These are phyloP conservation scores for Lutjanus erythropterus DNA, from an alignment of 2,113 vertebrate species.

Conservation along the genomic window DNA sequence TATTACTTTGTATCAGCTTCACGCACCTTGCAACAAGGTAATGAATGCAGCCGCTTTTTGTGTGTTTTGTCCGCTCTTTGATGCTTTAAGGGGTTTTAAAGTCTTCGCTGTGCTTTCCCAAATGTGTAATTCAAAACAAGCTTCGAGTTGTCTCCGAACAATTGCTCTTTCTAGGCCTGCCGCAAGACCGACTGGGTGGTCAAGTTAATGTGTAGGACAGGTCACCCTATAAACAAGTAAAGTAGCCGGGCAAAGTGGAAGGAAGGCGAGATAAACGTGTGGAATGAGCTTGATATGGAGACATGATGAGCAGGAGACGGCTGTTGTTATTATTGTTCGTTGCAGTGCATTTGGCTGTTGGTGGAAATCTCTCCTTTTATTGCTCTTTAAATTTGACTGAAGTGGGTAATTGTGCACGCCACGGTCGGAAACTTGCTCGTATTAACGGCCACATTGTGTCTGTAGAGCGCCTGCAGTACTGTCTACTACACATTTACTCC, in stretches of 20 bases:
- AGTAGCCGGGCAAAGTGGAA: conserved; percentile 3
- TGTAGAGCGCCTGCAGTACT: conserved; percentile 12
- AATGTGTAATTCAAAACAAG: conserved; percentile 62
- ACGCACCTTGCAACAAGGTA: conserved; percentile 70
- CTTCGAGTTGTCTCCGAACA: conserved; percentile 69
- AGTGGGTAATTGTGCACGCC: conserved; percentile 7
- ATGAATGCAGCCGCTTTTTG: background rate
- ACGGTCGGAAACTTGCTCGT: background rate
- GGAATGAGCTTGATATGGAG: conserved; percentile 1
- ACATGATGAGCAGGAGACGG: conserved; percentile 17
- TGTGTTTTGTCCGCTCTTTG: background rate
- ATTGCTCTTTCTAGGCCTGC: conserved; percentile 57
- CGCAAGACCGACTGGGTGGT: conserved; percentile 4
- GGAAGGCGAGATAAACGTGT: background rate
- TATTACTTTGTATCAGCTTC: conserved; percentile 42
- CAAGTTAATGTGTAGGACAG: background rate
- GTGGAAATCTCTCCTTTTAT: background rate
- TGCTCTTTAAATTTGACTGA: background rate
- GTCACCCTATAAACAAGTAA: background rate
- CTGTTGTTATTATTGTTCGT: conserved; percentile 55
- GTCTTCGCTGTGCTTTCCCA: conserved; percentile 22
- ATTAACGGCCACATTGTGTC: background rate
- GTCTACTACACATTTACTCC: conserved; percentile 35
- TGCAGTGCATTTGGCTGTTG: conserved; percentile 6
- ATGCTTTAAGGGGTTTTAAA: conserved; percentile 11